These are phyloP conservation scores for Pammene fasciana DNA, from an alignment of 2,888 invertebrate genomes.

Conservation along the genomic window DNA sequence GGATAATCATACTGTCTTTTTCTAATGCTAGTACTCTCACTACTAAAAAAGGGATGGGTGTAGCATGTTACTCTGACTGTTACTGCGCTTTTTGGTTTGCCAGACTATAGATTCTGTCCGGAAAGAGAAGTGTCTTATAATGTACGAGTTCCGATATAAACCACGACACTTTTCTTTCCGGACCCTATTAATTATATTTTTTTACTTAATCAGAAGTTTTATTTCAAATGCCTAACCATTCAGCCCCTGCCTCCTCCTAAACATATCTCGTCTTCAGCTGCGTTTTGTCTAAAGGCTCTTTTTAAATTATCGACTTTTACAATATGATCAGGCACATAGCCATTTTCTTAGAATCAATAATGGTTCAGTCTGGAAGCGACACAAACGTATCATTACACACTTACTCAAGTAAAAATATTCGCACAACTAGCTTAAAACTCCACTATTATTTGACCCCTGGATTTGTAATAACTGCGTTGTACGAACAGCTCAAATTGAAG, in stretches of 20 bases:
- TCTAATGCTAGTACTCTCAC: too few species aligned
- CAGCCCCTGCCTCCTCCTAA: neutral
- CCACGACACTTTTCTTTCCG: too few species aligned
- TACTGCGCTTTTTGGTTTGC: too few species aligned
- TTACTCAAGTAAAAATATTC: neutral
- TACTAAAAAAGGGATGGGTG: too few species aligned
- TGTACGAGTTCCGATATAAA: too few species aligned
- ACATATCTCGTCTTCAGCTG: neutral
- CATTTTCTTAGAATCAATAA: conserved; percentile 31
- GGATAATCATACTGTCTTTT: too few species aligned
- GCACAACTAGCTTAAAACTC: neutral
- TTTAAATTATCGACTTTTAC: conserved; percentile 20
- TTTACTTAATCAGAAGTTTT: neutral
- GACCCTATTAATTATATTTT: too few species aligned
- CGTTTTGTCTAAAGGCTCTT: conserved; percentile 11
- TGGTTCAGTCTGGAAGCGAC: conserved; percentile 7
- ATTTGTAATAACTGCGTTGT: neutral
- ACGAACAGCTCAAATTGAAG: neutral
- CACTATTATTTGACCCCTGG: neutral
- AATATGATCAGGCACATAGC: conserved; percentile 12
- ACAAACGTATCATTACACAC: conserved; percentile 19
- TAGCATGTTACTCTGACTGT: too few species aligned
- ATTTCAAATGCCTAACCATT: neutral
- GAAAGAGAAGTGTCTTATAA: too few species aligned
- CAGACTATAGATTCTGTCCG: too few species aligned